Evolutionary conservation across 2,797 vertebrate genomes (phyloP).

Genomic region (Mus caroli): DNA sequence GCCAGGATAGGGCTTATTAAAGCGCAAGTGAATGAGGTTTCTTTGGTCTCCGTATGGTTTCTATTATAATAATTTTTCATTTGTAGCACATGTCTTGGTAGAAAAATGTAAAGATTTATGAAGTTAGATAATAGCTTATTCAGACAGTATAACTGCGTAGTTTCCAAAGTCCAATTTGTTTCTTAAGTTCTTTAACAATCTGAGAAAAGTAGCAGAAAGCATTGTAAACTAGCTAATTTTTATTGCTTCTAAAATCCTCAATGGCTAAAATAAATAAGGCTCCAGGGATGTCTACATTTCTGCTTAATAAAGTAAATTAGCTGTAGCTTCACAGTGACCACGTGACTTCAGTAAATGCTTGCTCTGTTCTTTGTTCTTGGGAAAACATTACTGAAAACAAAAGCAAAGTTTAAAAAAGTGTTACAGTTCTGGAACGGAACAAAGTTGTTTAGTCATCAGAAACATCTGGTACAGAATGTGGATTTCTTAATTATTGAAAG

Average conservation of each 20-base stretch:
- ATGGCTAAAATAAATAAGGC: slow-evolving; percentile 70
- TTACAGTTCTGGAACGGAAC: slow-evolving; percentile 53
- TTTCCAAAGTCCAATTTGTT: slow-evolving; percentile 62
- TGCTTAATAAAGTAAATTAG: slow-evolving; percentile 73
- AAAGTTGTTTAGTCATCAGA: slow-evolving; percentile 78
- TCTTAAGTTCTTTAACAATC: slow-evolving; percentile 50
- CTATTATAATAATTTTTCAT: slow-evolving; percentile 42
- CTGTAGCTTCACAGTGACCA: slow-evolving; percentile 61
- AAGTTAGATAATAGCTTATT: not conserved
- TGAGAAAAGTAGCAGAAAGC: slow-evolving; percentile 39
- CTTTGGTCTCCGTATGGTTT: slow-evolving; percentile 38
- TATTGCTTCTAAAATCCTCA: slow-evolving; percentile 62
- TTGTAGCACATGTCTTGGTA: slow-evolving; percentile 7
- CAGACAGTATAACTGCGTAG: slow-evolving; percentile 51
- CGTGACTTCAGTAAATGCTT: slow-evolving; percentile 66
- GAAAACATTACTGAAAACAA: slow-evolving; percentile 68
- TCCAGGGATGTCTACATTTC: slow-evolving; percentile 59
- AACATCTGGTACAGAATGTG: slow-evolving; percentile 70
- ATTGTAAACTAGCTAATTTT: slow-evolving; percentile 68
- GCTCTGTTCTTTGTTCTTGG: slow-evolving; percentile 31
- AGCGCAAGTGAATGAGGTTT: not conserved
- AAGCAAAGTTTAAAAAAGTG: slow-evolving; percentile 56
- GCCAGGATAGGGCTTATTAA: slow-evolving; percentile 7
- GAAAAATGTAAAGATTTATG: slow-evolving; percentile 46
- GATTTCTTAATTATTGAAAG: slow-evolving; percentile 81